Percentiles rank a stretch among this genome's conserved stretches.
These are phyloP conservation scores for Harpagoxenus sublaevis DNA, from an alignment of 2,888 invertebrate species.

Conservation along the genomic window DNA sequence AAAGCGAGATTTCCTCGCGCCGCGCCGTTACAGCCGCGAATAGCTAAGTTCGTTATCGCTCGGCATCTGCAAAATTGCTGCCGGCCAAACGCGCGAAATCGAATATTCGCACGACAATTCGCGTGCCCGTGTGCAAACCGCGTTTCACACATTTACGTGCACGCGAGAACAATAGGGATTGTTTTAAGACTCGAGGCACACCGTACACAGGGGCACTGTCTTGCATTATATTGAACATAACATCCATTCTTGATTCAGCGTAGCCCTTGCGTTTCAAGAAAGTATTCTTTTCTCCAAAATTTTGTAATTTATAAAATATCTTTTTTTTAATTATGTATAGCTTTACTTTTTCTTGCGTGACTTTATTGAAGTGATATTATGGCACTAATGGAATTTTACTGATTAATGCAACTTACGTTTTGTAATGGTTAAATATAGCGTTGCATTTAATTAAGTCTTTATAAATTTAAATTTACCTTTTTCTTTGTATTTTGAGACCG, in stretches of 20 bases:
- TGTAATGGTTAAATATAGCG: neutral
- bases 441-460: neutral
- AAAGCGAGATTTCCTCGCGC: slow-evolving; percentile 39
- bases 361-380: neutral
- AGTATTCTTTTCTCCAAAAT: neutral
- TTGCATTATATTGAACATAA: neutral
- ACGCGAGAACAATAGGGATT: slow-evolving; percentile 13
- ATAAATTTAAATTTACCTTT: neutral
- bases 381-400: neutral
- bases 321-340: neutral
- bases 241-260: neutral
- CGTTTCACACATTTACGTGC: slow-evolving; percentile 12
- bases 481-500: neutral
- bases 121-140: slow-evolving; percentile 38
- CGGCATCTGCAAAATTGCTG: slow-evolving; percentile 38
- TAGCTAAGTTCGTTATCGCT: slow-evolving; percentile 15
- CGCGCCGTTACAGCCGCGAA: slow-evolving; percentile 1
- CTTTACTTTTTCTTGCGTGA: neutral
- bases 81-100: slow-evolving; percentile 29
- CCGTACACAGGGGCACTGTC: too few species aligned
- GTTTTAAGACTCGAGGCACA: neutral
- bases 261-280: neutral
- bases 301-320: neutral
- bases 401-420: neutral
- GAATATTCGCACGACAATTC: slow-evolving; percentile 46